Evolutionary conservation across 2,113 vertebrate genomes (phyloP).

Genomic region (Tympanuchus pallidicinctus): DNA sequence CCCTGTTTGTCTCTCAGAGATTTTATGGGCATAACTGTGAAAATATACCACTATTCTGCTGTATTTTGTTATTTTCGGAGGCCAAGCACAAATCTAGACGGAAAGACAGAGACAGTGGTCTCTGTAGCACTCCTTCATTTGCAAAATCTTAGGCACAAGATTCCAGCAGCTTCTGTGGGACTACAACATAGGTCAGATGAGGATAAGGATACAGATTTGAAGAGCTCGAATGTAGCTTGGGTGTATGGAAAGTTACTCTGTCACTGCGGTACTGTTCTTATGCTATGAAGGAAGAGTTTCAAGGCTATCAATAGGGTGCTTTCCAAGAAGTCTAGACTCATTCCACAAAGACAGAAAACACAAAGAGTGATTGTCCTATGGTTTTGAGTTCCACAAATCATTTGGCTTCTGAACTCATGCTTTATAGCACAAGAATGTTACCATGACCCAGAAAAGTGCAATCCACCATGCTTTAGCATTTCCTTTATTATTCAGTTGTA

Average conservation of each 20-base stretch:
- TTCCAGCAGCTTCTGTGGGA: background rate
- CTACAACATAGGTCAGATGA: background rate
- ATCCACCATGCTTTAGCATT: background rate
- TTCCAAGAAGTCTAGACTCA: background rate
- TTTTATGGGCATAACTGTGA: background rate
- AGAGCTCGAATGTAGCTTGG: background rate
- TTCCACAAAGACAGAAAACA: background rate
- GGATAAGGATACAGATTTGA: background rate
- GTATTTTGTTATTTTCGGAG: background rate
- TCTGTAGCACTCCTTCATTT: background rate
- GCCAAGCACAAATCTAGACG: background rate
- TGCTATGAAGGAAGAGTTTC: background rate
- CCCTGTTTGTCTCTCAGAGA: background rate
- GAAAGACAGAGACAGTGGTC: background rate
- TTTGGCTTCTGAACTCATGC: conserved; percentile 1
- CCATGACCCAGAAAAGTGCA: background rate
- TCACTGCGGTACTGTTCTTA: background rate
- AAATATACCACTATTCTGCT: background rate
- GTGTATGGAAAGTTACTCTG: background rate
- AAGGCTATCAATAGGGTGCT: background rate
- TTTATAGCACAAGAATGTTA: background rate
- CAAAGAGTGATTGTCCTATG: background rate
- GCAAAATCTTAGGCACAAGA: background rate
- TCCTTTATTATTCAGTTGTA: background rate
- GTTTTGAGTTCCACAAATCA: background rate